phyloP scores from a whole-genome alignment of 2,888 invertebrate species.

The Heliothis peltigera region DNA sequence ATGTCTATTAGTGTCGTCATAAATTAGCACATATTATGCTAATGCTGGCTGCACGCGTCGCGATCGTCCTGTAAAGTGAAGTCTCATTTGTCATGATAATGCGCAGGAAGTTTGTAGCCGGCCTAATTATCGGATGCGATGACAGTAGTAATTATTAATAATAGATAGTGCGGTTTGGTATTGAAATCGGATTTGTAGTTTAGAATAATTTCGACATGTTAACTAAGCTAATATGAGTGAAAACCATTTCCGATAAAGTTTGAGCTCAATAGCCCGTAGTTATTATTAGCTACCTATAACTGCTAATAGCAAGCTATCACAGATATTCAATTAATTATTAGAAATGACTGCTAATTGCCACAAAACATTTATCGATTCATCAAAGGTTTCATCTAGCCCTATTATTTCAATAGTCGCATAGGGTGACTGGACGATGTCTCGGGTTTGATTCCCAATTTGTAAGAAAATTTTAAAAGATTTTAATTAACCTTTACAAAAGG shows the following conservation, averaged over 20 bases:
- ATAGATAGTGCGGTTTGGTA: conserved; percentile 19
- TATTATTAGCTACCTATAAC: not conserved
- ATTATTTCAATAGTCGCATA: too few relatives aligned
- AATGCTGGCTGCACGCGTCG: conserved; percentile 66
- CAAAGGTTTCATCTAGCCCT: too few relatives aligned
- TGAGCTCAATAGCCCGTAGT: not conserved
- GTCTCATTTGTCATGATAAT: conserved; percentile 82
- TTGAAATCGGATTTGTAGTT: conserved; percentile 7
- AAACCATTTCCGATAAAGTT: not conserved
- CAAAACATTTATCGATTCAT: too few relatives aligned
- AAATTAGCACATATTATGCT: conserved; percentile 75
- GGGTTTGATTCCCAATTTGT: too few relatives aligned
- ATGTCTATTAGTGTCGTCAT: conserved; percentile 68
- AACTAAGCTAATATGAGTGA: not conserved
- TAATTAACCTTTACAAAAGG: too few relatives aligned
- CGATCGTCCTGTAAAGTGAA: conserved; percentile 62
- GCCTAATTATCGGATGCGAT: conserved; percentile 67
- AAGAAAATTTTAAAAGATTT: too few relatives aligned
- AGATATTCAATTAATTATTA: too few relatives aligned
- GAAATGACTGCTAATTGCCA: too few relatives aligned
- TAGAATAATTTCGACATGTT: conserved; percentile 1
- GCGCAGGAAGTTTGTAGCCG: conserved; percentile 73
- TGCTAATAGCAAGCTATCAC: too few relatives aligned
- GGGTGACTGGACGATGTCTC: too few relatives aligned
- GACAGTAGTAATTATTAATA: conserved; percentile 51